phyloP scores from a whole-genome alignment of 2,888 invertebrate species.

The Andrena chrysosceles region DNA sequence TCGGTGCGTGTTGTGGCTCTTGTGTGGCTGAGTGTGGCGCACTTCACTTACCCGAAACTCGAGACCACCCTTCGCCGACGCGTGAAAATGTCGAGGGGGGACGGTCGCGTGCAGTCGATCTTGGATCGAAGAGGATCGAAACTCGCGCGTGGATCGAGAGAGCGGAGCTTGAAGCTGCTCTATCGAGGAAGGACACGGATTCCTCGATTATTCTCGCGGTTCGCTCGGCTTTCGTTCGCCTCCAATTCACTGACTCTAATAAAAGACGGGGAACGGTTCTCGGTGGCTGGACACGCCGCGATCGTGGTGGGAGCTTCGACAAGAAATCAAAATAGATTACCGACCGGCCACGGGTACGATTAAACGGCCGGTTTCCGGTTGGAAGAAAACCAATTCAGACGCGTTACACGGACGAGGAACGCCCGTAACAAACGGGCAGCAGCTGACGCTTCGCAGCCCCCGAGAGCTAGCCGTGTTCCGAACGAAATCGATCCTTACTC shows the following conservation, averaged over 20 bases:
- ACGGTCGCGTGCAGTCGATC: not conserved
- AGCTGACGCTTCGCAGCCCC: constrained; percentile 28
- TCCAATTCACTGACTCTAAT: constrained; percentile 81
- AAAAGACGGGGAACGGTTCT: constrained; percentile 76
- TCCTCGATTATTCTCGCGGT: constrained; percentile 51
- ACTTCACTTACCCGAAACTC: constrained; percentile 75
- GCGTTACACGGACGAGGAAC: constrained; percentile 29
- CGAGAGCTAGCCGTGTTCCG: not conserved
- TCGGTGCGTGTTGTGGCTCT: constrained; percentile 30
- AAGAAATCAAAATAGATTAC: constrained; percentile 81
- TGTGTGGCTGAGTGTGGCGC: constrained; percentile 58
- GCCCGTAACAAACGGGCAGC: constrained; percentile 31
- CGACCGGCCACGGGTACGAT: constrained; percentile 60
- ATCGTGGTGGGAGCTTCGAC: constrained; percentile 82
- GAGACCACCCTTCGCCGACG: constrained; percentile 44
- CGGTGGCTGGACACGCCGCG: constrained; percentile 69
- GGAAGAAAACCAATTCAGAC: constrained; percentile 67
- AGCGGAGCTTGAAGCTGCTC: not conserved
- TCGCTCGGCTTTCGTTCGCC: constrained; percentile 74
- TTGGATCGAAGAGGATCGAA: not conserved
- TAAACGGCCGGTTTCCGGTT: constrained; percentile 70
- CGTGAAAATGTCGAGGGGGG: not conserved
- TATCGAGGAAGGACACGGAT: not conserved
- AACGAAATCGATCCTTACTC: not conserved
- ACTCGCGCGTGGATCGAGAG: not conserved